Base-by-base conservation (phyloP, 2,797 vertebrate species). In the Gallinago solitaria region DNA sequence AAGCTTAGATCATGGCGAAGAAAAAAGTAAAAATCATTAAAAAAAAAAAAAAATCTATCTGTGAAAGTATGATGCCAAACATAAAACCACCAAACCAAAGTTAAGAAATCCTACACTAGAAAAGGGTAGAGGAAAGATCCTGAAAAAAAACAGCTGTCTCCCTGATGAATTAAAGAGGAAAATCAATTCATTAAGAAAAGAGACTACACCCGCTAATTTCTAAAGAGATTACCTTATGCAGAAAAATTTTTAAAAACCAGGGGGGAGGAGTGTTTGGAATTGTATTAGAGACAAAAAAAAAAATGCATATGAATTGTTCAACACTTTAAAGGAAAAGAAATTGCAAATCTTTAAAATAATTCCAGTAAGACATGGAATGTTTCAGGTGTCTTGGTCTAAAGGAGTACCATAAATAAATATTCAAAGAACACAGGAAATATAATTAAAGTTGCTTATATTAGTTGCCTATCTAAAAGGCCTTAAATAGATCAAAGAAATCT, bases 191-290 rank as follows among this genome's bases (percentile, higher is more conserved):
- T 83, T 80, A 61, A 71, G 33, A 74, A 56, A 67, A 30, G 16
- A 75, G 48, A 80, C 16, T 60, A 39, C 2, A 54, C 6, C 21
- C 80, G 45, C n/a, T 6, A 8, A 61, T 76, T 76, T 65, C 15
- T 74, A 56, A 89, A 73, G 25, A n/a, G 17, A 74, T 35, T 41
- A 74, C 7, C 3, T 43, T 17, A 59, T 60, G 25, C 6, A 84
- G 28, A 90, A 69, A 3, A 73, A 30, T 16, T 54, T 16, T 53
- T 5, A 9, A 19, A 69, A 56, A 20, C 41, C 7, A 12, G 28
- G 16, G 16, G 1, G 0, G 4, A 5, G 5, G 2, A 4, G 32
- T 14, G 11, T 1, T 17, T 59, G 35, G 24, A 93, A 64, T 3
- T 23, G 12, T 9, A 30, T 4, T 65, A 19, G 2, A 18, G 8